phyloP scores from a whole-genome alignment of 2,113 vertebrate species.

The Oryzias javanicus region DNA sequence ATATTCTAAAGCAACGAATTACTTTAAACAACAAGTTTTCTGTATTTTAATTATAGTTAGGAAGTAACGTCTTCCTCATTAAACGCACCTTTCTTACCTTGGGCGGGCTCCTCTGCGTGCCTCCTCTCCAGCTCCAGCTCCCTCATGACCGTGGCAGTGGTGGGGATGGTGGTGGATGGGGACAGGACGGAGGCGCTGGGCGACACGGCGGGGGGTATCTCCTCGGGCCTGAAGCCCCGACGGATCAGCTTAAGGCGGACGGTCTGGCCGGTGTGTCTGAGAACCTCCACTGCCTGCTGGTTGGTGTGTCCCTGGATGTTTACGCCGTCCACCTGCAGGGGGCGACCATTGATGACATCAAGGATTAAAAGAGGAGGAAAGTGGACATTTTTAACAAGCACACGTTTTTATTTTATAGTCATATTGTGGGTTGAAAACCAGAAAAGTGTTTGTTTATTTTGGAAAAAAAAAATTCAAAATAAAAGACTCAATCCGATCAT shows the following conservation, averaged over 20 bases:
- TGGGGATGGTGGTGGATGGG: constrained; percentile 35
- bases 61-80: constrained; percentile 5
- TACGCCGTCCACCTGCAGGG: constrained; percentile 87
- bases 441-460: too few species aligned
- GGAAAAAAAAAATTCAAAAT: too few species aligned
- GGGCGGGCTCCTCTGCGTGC: constrained; percentile 28
- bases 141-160: constrained; percentile 46
- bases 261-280: constrained; percentile 88
- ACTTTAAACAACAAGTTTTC: too few species aligned
- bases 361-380: constrained; percentile 13
- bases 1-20: neutral
- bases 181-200: constrained; percentile 32
- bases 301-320: constrained; percentile 96
- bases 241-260: constrained; percentile 88
- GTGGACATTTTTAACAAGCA: neutral
- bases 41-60: too few species aligned
- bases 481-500: too few species aligned
- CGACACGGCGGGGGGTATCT: constrained; percentile 43
- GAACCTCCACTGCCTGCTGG: constrained; percentile 94
- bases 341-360: constrained; percentile 15
- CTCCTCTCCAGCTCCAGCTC: constrained; percentile 65
- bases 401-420: too few species aligned
- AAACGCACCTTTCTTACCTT: constrained; percentile 50
- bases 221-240: constrained; percentile 80
- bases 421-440: too few species aligned